phyloP scores from a whole-genome alignment of 2,113 vertebrate species.

The Rattus norvegicus region DNA sequence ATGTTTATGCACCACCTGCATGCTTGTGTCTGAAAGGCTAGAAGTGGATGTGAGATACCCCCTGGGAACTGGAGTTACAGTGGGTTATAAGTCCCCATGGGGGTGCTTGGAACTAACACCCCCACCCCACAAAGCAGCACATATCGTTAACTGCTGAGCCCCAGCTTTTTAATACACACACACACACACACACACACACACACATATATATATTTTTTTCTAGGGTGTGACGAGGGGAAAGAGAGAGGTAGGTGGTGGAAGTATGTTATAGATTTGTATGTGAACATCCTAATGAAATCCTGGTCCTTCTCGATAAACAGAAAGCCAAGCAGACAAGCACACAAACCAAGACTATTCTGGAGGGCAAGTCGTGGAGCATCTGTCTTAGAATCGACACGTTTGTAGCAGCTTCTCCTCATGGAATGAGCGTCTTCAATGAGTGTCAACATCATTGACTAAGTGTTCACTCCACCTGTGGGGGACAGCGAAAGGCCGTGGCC shows the following conservation, averaged over 20 bases:
- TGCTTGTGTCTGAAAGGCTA: not conserved
- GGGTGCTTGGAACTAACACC: not conserved
- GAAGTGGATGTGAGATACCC: not conserved
- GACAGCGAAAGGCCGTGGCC: not conserved
- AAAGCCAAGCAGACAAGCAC: not conserved
- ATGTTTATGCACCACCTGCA: not conserved
- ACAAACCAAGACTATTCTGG: not conserved
- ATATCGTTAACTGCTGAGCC: not conserved
- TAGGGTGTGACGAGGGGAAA: not conserved
- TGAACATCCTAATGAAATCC: not conserved
- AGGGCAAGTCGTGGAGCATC: not conserved
- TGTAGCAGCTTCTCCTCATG: constrained; percentile 4
- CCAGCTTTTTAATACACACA: not conserved
- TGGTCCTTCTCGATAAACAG: not conserved
- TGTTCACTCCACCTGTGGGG: not conserved
- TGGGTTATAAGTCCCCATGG: not conserved
- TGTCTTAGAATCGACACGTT: not conserved
- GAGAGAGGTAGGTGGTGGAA: not conserved
- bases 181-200: too few relatives aligned
- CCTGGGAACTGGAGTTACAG: not conserved
- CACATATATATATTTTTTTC: not conserved
- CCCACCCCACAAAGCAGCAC: not conserved
- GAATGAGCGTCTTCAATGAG: not conserved
- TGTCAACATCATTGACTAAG: not conserved
- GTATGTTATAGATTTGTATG: not conserved